Conservation (phyloP, 2,113 vertebrate genomes). For the Saccopteryx leptura region DNA sequence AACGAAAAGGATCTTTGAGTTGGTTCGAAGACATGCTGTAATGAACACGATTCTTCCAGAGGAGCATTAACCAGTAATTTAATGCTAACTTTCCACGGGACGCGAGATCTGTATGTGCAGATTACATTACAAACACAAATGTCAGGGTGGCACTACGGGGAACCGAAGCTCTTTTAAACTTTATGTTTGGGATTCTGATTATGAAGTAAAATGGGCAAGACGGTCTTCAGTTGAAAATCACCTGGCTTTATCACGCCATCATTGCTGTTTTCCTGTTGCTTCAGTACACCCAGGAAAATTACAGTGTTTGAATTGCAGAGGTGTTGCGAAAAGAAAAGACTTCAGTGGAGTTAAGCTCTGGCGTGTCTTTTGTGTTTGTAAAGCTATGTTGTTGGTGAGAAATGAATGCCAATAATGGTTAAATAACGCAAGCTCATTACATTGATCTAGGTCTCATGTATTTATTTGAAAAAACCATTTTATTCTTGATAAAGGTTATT, state of each 20-base stretch:
- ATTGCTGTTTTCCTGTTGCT: background rate
- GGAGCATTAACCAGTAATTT: constrained; percentile 81
- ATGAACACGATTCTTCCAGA: constrained; percentile 67
- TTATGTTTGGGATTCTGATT: constrained; percentile 38
- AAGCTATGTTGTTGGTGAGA: constrained; percentile 6
- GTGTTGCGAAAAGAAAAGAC: background rate
- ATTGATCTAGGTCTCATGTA: background rate
- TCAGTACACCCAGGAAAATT: constrained; percentile 7
- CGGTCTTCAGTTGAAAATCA: background rate
- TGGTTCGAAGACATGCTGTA: constrained; percentile 78
- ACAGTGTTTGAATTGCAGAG: background rate
- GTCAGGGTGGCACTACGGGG: constrained; percentile 19
- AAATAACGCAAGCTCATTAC: background rate
- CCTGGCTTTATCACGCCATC: background rate
- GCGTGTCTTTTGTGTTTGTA: background rate
- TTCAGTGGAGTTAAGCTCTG: background rate
- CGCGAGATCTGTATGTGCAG: constrained; percentile 75
- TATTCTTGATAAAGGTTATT: background rate
- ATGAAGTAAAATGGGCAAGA: constrained; percentile 41
- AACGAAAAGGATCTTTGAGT: constrained; percentile 66
- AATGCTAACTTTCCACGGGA: constrained; percentile 85
- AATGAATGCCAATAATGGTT: background rate
- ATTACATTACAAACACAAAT: constrained; percentile 83
- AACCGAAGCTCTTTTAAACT: constrained; percentile 21
- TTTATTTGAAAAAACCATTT: constrained; percentile 17